Conservation (phyloP, 2,797 vertebrate genomes). For the Acomys russatus region DNA sequence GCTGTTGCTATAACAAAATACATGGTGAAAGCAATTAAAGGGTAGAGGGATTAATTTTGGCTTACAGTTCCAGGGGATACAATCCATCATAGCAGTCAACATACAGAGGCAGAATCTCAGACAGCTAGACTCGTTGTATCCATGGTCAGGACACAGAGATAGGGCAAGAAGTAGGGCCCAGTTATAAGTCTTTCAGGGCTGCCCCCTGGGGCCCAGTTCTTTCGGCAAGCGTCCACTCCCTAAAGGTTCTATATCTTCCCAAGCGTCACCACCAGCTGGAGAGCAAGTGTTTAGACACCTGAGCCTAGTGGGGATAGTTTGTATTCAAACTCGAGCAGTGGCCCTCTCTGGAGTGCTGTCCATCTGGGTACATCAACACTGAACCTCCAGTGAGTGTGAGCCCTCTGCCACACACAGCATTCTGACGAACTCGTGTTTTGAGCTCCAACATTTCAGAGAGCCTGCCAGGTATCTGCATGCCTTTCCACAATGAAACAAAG, state of each 20-base stretch:
- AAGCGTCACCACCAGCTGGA: background rate
- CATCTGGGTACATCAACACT: background rate
- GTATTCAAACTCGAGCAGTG: background rate
- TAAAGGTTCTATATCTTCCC: background rate
- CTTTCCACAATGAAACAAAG: background rate
- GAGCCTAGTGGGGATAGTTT: background rate
- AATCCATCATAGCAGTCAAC: background rate
- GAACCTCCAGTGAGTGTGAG: background rate
- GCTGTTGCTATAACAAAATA: background rate
- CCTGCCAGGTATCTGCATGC: background rate
- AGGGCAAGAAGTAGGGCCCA: background rate
- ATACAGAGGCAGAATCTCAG: background rate
- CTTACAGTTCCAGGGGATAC: background rate
- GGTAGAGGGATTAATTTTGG: background rate
- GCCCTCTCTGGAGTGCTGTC: background rate
- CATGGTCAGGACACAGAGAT: background rate
- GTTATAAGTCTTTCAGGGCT: background rate
- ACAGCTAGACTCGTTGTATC: background rate
- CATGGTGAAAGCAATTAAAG: background rate
- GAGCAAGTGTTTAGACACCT: background rate
- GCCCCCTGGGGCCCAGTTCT: background rate
- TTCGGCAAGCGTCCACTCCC: background rate
- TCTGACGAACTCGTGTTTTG: slow-evolving; percentile 24
- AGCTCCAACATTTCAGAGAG: slow-evolving; percentile 25
- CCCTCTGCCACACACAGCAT: background rate